phyloP scores from a whole-genome alignment of 1,140 invertebrate species.

The Watersipora subatra region DNA sequence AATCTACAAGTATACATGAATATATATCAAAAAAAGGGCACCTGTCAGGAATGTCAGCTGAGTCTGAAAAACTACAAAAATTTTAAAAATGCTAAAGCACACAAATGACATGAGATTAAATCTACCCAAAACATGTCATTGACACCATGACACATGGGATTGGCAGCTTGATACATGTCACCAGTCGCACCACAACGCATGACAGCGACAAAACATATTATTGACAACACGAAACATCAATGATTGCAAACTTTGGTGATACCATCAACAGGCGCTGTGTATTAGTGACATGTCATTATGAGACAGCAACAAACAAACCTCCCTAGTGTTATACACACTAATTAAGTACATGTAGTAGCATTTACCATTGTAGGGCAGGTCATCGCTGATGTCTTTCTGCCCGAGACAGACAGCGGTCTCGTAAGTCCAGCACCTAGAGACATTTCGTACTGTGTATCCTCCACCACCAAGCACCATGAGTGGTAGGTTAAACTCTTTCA shows the following conservation, averaged over 20 bases:
- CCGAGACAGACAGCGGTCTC: conserved; percentile 91
- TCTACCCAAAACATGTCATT: background rate
- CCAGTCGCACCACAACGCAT: too few species aligned
- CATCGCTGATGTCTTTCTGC: conserved; percentile 78
- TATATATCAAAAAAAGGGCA: background rate
- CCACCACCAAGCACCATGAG: conserved; percentile 88
- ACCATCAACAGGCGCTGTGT: too few species aligned
- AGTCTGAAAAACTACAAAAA: background rate
- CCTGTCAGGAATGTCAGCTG: background rate
- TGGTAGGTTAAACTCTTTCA: conserved; percentile 83
- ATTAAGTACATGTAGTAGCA: background rate
- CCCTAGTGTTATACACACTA: too few species aligned
- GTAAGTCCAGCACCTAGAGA: conserved; percentile 96
- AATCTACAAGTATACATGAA: background rate
- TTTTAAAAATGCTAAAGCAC: background rate
- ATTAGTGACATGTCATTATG: too few species aligned
- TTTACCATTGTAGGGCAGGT: conserved; percentile 3
- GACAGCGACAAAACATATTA: too few species aligned
- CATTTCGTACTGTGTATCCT: conserved; percentile 91
- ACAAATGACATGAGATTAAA: background rate
- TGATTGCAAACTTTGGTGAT: too few species aligned
- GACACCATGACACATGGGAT: background rate
- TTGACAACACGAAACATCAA: too few species aligned
- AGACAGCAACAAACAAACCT: too few species aligned
- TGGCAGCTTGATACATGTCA: too few species aligned